phyloP scores from a whole-genome alignment of 2,113 vertebrate species.

The Rousettus leschenaultii region DNA sequence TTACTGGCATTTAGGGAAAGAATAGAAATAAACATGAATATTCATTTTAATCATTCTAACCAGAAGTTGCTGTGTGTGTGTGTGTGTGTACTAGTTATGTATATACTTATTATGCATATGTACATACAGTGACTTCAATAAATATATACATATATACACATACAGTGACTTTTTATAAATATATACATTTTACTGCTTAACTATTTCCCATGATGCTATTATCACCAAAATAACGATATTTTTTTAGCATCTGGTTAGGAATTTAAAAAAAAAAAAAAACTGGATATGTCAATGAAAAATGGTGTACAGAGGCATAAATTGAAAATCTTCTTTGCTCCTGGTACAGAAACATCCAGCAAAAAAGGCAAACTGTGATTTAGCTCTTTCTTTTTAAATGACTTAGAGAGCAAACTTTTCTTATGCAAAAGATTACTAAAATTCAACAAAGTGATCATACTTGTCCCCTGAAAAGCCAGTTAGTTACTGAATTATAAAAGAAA shows the following conservation, averaged over 20 bases:
- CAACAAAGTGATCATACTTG: neutral
- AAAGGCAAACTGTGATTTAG: neutral
- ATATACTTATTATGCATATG: neutral
- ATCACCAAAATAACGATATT: neutral
- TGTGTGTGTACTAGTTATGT: neutral
- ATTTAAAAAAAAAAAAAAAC: neutral
- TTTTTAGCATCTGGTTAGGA: neutral
- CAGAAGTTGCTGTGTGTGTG: neutral
- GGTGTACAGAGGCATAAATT: neutral
- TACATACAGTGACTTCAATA: neutral
- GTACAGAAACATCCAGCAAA: neutral
- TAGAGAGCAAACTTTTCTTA: neutral
- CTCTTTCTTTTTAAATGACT: neutral
- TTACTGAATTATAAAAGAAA: neutral
- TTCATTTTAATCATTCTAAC: neutral
- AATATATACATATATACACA: neutral
- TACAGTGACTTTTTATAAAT: neutral
- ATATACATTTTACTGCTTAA: neutral
- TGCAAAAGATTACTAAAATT: neutral
- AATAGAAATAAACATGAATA: neutral
- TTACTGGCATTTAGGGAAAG: neutral
- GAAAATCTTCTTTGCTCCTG: neutral
- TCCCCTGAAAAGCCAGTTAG: neutral
- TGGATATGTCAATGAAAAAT: neutral
- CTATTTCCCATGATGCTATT: neutral